A percentile compares a stretch with the other conserved stretches of the same genome.
These are phyloP conservation scores for Peromyscus attwateri DNA, from an alignment of 2,797 vertebrate species.

Conservation along the genomic window DNA sequence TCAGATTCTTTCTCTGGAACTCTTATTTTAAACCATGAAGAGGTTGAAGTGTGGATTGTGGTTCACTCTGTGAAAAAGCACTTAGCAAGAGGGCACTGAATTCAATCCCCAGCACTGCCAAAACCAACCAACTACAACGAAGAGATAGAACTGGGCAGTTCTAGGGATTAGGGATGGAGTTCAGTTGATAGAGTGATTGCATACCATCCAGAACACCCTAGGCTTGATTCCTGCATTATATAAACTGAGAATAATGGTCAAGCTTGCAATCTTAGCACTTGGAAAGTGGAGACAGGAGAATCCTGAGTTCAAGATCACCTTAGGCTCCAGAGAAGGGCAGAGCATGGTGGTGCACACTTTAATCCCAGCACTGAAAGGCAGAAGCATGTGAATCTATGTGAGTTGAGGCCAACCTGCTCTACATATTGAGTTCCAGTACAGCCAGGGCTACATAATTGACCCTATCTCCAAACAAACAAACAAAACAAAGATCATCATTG, in stretches of 20 bases:
- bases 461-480: neutral
- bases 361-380: neutral
- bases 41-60: neutral
- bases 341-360: neutral
- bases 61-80: neutral
- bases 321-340: neutral
- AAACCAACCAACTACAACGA: neutral
- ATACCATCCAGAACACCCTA: neutral
- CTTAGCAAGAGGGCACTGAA: neutral
- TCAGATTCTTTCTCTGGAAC: neutral
- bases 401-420: neutral
- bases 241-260: neutral
- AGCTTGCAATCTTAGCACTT: neutral
- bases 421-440: neutral
- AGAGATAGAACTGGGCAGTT: neutral
- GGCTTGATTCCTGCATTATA: neutral
- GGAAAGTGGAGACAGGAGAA: neutral
- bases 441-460: neutral
- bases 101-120: neutral
- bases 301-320: neutral
- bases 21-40: slow-evolving; percentile 15
- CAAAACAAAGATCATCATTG: neutral
- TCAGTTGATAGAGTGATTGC: neutral
- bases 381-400: neutral
- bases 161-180: neutral